Conservation (phyloP, 1,140 invertebrate genomes). For the Pomacea maculata region DNA sequence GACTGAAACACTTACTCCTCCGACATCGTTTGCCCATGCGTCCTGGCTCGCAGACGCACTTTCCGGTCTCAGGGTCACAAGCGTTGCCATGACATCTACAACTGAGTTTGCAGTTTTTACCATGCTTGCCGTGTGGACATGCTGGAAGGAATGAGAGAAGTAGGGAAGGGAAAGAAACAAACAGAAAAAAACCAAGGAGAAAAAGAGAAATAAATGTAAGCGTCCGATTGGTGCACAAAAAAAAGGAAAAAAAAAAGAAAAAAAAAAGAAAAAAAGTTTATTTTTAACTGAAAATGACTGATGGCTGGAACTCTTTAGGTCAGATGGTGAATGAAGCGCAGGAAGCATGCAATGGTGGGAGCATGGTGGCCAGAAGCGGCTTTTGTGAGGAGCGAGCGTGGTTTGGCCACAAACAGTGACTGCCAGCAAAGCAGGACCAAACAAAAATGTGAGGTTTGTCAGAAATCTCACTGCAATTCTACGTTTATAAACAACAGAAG, state of each 20-base stretch:
- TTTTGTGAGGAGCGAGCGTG: too few species aligned
- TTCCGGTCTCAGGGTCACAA: slow-evolving; percentile 82
- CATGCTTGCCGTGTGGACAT: slow-evolving; percentile 82
- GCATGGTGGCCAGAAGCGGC: too few species aligned
- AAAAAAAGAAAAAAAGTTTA: not conserved
- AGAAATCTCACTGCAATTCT: too few species aligned
- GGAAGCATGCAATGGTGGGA: too few species aligned
- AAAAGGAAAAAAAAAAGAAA: not conserved
- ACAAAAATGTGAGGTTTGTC: too few species aligned
- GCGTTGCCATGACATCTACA: slow-evolving; percentile 88
- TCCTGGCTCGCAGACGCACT: slow-evolving; percentile 85
- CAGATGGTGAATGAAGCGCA: too few species aligned
- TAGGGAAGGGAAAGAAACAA: not conserved
- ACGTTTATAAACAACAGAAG: too few species aligned
- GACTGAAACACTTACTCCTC: slow-evolving; percentile 51
- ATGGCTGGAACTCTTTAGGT: too few species aligned
- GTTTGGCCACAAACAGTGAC: too few species aligned
- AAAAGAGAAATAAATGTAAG: not conserved
- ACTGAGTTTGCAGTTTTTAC: slow-evolving; percentile 77
- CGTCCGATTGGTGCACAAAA: not conserved
- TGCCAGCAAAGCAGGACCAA: too few species aligned
- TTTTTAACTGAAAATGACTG: too few species aligned
- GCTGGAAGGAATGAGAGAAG: slow-evolving; percentile 39
- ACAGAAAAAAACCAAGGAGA: not conserved
- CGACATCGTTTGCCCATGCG: slow-evolving; percentile 82